A percentile compares a stretch with the other conserved stretches of the same genome.
phyloP scores from a whole-genome alignment of 2,888 invertebrate species.

The Sympetrum striolatum region DNA sequence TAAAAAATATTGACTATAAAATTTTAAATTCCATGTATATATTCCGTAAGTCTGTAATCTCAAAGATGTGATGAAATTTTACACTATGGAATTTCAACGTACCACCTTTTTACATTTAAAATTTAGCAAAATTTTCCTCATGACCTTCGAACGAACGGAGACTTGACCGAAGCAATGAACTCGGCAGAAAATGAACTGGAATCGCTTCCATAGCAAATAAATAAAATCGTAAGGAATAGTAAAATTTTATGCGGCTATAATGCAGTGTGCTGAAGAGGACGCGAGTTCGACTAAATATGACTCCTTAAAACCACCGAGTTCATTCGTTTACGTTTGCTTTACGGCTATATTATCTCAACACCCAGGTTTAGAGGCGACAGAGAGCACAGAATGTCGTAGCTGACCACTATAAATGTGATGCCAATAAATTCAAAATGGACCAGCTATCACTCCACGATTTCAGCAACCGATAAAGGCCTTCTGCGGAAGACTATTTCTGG shows the following conservation, averaged over 20 bases:
- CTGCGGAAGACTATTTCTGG: not conserved
- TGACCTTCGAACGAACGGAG: not conserved
- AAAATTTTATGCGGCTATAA: not conserved
- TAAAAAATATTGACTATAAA: too few species aligned
- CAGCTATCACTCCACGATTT: not conserved
- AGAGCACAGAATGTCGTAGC: not conserved
- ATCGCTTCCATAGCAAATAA: not conserved
- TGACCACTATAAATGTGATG: not conserved
- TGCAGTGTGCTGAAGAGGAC: not conserved
- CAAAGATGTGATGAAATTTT: too few species aligned
- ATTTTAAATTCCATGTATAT: too few species aligned
- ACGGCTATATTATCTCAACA: not conserved
- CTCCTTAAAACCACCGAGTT: not conserved
- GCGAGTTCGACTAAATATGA: not conserved
- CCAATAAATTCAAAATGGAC: not conserved
- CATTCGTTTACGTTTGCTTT: not conserved
- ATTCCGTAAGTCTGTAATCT: too few species aligned
- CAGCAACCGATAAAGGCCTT: not conserved
- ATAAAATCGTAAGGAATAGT: not conserved
- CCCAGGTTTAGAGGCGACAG: not conserved
- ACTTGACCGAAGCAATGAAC: not conserved
- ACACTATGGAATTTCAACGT: too few species aligned
- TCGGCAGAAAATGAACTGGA: not conserved
- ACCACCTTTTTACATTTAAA: too few species aligned
- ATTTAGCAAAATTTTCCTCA: not conserved